Evolutionary conservation across 2,797 vertebrate species (phyloP), one percentile per base, ranked within the genome.

Genomic region (Schizopygopsis pylzovi): DNA sequence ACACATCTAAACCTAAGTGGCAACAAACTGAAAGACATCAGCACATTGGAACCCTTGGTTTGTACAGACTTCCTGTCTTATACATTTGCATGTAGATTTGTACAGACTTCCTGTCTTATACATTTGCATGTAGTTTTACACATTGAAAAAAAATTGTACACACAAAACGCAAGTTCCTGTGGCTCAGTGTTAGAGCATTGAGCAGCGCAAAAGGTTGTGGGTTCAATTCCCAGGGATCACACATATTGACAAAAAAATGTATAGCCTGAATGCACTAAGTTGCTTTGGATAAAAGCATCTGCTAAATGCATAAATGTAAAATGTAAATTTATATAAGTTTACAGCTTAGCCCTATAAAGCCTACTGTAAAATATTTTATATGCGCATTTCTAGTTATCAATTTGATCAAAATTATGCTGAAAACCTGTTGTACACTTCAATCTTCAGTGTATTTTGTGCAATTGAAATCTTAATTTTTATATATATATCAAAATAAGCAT

Each of bases 1-100:
- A 98, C 96, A 92, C 96, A 98, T 94, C 94, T 98, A 95, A 97
- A 97, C 89, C 94, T 98, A 92, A 98, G 97, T 88, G 97, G 97
- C 90, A 98, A 98, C 94, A 97, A 97, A 94, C 96, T 98, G 94
- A 98, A 97, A 94, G 97, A 98, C 92, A 97, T 98, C 94, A 97
- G 97, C 92, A 97, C 97, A 18, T 95, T 98, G 96, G 97, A 98
- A 91, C 97, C 97, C 8, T 95, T 98, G 97, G 97, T 98, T 73
- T 47, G 87, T 87, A 73, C 54, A 81, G 1, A 65, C 37, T 54
- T 73, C 76, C 63, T 59, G 20, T 22, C 25, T 79, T 22, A 1
- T 15, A 37, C 4, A 43, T 37, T 52, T 65, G 16, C 6, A 15
- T 41, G 37, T 61, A 1, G 7, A 33, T 98, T 73, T 47, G 87